Conservation (phyloP, 2,113 vertebrate genomes). For the Anarrhichthys ocellatus region DNA sequence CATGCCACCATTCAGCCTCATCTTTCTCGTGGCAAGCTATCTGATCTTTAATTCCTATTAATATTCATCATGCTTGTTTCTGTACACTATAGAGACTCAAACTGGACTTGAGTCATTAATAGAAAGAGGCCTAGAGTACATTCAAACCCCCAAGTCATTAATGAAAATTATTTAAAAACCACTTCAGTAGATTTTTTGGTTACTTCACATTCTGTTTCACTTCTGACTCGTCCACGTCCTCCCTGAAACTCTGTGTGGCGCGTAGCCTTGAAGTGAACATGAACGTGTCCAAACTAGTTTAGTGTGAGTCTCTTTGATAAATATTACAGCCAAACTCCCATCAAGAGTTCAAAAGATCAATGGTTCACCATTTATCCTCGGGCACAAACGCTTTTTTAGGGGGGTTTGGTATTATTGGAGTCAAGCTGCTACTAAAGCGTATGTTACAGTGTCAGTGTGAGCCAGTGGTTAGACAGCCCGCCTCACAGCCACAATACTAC, state of each 20-base stretch:
- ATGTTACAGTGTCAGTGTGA: constrained; percentile 3
- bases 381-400: constrained; percentile 9
- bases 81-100: constrained; percentile 26
- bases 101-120: constrained; percentile 58
- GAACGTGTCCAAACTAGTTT: constrained; percentile 55
- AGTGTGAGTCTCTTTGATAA: constrained; percentile 71
- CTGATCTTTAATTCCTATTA: constrained; percentile 69
- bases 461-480: background rate
- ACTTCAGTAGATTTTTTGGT: constrained; percentile 13
- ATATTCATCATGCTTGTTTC: constrained; percentile 64
- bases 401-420: background rate
- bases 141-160: constrained; percentile 31
- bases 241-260: constrained; percentile 24
- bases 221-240: constrained; percentile 33
- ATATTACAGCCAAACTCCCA: constrained; percentile 59
- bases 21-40: constrained; percentile 26
- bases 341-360: constrained; percentile 71
- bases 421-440: constrained; percentile 9
- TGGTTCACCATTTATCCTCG: constrained; percentile 47
- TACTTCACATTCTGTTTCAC: constrained; percentile 23
- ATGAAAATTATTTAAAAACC: constrained; percentile 38
- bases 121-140: background rate
- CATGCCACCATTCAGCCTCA: background rate
- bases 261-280: constrained; percentile 54
- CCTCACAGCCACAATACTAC: background rate